A percentile compares a stretch with the other conserved stretches of the same genome.
Conservation (phyloP, 2,888 invertebrate genomes). For the Octonoba sinensis region DNA sequence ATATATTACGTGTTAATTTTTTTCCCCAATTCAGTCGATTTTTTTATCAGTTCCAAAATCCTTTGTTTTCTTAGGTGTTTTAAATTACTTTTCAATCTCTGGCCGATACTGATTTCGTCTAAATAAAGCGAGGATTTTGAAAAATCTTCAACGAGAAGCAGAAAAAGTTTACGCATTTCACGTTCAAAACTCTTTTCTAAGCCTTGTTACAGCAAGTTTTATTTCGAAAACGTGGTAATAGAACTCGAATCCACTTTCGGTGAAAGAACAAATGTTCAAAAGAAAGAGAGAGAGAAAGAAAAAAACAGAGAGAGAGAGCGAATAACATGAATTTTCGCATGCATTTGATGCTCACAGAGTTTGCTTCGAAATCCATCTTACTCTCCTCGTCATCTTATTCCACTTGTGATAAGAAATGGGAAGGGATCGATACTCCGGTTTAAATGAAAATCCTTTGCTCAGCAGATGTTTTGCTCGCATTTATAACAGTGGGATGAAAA, state of each 20-base stretch:
- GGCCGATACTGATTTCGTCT: conserved; percentile 25
- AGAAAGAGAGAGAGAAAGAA: conserved; percentile 12
- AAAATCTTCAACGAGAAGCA: conserved; percentile 38
- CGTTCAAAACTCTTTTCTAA: conserved; percentile 26
- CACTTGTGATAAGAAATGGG: too few relatives aligned
- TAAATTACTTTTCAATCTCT: background rate
- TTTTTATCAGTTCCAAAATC: too few relatives aligned
- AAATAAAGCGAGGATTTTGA: conserved; percentile 49
- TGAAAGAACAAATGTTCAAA: conserved; percentile 31
- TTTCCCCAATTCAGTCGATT: too few relatives aligned
- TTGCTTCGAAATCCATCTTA: too few relatives aligned
- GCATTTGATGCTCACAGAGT: too few relatives aligned
- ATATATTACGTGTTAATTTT: too few relatives aligned
- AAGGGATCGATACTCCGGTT: too few relatives aligned
- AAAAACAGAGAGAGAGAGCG: conserved; percentile 5
- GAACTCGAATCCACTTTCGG: conserved; percentile 47
- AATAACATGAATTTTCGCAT: conserved; percentile 24
- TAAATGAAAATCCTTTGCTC: too few relatives aligned
- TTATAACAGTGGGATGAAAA: too few relatives aligned
- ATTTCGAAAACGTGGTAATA: conserved; percentile 52
- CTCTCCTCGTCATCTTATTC: too few relatives aligned
- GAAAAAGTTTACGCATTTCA: conserved; percentile 25
- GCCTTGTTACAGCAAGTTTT: conserved; percentile 52
- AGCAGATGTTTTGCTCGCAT: too few relatives aligned
- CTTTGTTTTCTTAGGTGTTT: too few relatives aligned